Evolutionary conservation across 2,113 vertebrate species (phyloP).

Genomic region (Spermophilus dauricus): DNA sequence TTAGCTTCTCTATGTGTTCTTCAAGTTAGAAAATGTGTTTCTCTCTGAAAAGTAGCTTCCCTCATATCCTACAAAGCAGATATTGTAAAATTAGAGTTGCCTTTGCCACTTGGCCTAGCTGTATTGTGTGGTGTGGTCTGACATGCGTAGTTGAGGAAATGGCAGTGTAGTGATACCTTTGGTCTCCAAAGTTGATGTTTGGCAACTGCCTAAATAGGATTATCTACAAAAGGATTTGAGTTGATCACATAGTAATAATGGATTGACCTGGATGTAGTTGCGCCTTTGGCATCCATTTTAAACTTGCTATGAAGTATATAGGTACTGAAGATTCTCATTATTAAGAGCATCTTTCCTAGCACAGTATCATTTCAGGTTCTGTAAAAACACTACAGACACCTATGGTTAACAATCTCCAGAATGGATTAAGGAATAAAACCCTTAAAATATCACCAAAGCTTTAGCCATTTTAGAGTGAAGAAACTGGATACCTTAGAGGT

Average conservation of each 20-base stretch:
- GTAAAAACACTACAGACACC: background rate
- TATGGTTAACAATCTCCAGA: background rate
- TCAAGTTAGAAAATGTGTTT: background rate
- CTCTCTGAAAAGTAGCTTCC: slow-evolving; percentile 10
- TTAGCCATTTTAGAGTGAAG: background rate
- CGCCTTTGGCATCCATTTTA: background rate
- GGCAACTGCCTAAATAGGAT: background rate
- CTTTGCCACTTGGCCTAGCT: background rate
- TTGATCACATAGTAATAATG: background rate
- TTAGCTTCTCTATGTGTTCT: slow-evolving; percentile 29
- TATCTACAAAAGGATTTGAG: background rate
- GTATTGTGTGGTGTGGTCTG: background rate
- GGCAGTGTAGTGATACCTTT: background rate
- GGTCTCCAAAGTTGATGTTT: background rate
- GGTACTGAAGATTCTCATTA: background rate
- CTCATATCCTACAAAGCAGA: background rate
- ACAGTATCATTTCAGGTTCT: background rate
- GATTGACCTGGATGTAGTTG: background rate
- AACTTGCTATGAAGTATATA: background rate
- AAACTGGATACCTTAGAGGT: background rate
- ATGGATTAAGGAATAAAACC: background rate
- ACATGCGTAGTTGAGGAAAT: background rate
- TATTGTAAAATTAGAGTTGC: background rate
- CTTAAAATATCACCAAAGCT: background rate
- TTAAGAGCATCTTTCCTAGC: background rate